Evolutionary conservation across 2,888 invertebrate genomes (phyloP).

Genomic region (Callinectes sapidus): DNA sequence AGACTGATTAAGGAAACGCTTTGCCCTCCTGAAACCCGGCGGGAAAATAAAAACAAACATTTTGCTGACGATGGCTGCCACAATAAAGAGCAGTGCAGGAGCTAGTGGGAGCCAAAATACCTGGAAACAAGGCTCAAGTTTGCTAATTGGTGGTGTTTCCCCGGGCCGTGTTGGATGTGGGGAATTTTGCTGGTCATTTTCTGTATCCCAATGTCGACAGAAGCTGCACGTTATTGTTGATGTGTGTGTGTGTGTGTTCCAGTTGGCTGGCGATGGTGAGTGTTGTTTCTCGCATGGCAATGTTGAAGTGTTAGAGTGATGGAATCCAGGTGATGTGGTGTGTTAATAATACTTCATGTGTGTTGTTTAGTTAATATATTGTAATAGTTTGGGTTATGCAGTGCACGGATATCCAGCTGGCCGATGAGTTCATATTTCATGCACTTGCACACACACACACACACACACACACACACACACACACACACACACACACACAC

Average conservation of each 20-base stretch:
- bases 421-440: not conserved
- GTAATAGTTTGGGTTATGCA: not conserved
- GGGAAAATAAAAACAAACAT: not conserved
- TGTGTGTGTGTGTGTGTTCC: not conserved
- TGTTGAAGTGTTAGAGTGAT: slow-evolving; percentile 3
- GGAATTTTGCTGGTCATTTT: slow-evolving; percentile 5
- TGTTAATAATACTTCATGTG: not conserved
- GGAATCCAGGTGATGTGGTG: not conserved
- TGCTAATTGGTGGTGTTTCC: slow-evolving; percentile 3
- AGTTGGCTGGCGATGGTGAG: not conserved
- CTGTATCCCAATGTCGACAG: not conserved
- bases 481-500: slow-evolving; percentile 8
- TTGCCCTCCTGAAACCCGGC: not conserved
- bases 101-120: not conserved
- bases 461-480: not conserved
- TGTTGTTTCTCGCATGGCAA: not conserved
- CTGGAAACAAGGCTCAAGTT: not conserved
- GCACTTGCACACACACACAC: not conserved
- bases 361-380: not conserved
- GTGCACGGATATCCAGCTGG: not conserved
- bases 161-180: not conserved
- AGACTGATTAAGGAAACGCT: not conserved
- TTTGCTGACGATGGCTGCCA: not conserved
- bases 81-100: not conserved
- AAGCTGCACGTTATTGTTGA: not conserved